Conservation (phyloP, 2,797 vertebrate species). For the Eulemur albifrons region DNA sequence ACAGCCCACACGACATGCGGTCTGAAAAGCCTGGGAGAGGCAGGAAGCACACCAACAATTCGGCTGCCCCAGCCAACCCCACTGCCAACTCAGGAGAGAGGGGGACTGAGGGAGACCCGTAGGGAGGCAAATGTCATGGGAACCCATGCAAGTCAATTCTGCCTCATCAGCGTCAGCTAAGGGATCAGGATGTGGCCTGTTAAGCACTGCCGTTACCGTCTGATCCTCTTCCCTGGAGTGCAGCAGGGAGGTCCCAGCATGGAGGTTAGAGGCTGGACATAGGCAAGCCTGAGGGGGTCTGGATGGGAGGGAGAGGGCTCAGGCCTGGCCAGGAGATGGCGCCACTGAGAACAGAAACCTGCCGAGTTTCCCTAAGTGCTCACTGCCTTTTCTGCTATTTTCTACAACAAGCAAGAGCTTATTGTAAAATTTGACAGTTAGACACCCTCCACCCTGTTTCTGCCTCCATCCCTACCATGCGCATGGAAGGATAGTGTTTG, state of each 20-base stretch:
- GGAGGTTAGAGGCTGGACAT: no score
- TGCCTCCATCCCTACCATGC: neutral
- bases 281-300: neutral
- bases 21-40: neutral
- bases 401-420: neutral
- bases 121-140: neutral
- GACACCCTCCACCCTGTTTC: neutral
- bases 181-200: neutral
- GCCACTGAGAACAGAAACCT: neutral
- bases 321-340: neutral
- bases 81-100: neutral
- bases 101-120: neutral
- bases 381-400: neutral
- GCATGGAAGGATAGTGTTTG: neutral
- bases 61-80: no score
- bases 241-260: fast-evolving
- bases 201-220: neutral
- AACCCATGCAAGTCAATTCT: neutral
- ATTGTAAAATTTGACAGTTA: neutral
- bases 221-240: no score
- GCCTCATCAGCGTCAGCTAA: neutral
- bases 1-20: fast-evolving
- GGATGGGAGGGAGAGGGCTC: no score
- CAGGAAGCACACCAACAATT: no score
- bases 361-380: fast-evolving